Evolutionary conservation across 1,140 invertebrate genomes (phyloP).

Genomic region (Triops cancriformis): DNA sequence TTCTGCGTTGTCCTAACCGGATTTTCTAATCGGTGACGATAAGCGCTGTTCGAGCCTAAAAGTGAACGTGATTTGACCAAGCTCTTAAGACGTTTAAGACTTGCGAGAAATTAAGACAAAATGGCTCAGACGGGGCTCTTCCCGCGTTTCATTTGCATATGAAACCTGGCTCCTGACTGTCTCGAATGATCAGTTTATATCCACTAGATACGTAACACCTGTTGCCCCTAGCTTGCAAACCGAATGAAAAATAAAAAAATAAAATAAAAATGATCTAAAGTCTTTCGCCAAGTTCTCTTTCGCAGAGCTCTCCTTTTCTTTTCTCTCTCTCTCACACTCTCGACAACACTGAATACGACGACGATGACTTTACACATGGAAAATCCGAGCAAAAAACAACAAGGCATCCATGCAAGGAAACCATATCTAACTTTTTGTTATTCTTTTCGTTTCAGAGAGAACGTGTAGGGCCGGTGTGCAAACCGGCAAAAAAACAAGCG

Average conservation of each 20-base stretch:
- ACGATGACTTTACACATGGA: constrained; percentile 13
- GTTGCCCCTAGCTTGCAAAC: background rate
- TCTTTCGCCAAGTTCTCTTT: background rate
- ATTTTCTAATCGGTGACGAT: background rate
- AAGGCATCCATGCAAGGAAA: background rate
- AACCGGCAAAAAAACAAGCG: background rate
- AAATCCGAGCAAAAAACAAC: background rate
- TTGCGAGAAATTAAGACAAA: background rate
- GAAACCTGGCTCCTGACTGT: background rate
- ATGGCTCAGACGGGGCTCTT: background rate
- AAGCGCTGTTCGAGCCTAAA: background rate
- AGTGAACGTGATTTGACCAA: background rate
- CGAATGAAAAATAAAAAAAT: background rate
- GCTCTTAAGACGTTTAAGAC: background rate
- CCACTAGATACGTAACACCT: background rate
- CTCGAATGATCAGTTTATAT: background rate
- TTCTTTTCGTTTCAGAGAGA: background rate
- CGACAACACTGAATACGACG: background rate
- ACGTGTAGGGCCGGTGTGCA: background rate
- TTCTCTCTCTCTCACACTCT: too few relatives aligned
- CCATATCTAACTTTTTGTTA: constrained; percentile 12
- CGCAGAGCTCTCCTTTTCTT: background rate
- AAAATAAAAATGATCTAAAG: background rate
- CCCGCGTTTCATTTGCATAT: background rate
- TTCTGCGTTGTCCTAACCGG: background rate